Percentiles rank a stretch among this genome's conserved stretches.
phyloP scores from a whole-genome alignment of 2,888 invertebrate genomes.

The Blera fallax region DNA sequence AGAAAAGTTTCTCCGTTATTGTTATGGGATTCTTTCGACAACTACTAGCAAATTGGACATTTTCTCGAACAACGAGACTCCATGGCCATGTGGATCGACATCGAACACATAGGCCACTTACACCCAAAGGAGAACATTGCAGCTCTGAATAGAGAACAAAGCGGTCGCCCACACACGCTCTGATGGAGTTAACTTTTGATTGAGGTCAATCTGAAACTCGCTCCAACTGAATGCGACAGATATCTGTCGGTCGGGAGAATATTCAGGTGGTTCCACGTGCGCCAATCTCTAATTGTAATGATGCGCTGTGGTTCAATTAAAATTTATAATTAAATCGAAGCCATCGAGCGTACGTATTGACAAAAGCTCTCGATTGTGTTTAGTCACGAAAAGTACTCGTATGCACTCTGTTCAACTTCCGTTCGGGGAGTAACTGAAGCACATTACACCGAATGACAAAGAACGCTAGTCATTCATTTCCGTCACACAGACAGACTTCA shows the following conservation, averaged over 20 bases:
- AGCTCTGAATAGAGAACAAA: constrained; percentile 32
- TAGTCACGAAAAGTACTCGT: constrained; percentile 59
- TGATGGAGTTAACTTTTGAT: constrained; percentile 54
- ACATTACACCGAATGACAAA: constrained; percentile 63
- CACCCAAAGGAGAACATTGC: not conserved
- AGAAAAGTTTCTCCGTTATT: constrained; percentile 68
- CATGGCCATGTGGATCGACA: not conserved
- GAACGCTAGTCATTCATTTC: constrained; percentile 70
- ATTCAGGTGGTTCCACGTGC: constrained; percentile 28
- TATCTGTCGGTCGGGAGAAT: not conserved
- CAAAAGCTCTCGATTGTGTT: constrained; percentile 44
- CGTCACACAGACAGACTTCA: constrained; percentile 53
- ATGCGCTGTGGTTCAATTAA: constrained; percentile 56
- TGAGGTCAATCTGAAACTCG: constrained; percentile 49
- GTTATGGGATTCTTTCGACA: constrained; percentile 61
- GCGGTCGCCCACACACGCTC: constrained; percentile 48
- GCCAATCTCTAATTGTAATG: constrained; percentile 44
- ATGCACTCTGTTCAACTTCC: constrained; percentile 62
- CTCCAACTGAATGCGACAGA: constrained; percentile 9
- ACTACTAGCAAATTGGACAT: constrained; percentile 67
- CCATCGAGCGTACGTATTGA: constrained; percentile 37
- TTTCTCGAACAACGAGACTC: constrained; percentile 52
- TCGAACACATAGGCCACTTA: constrained; percentile 37
- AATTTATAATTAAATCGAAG: constrained; percentile 62
- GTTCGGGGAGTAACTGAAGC: constrained; percentile 35